Evolutionary conservation across 1,140 invertebrate genomes (phyloP).

Genomic region (Achatina immaculata): DNA sequence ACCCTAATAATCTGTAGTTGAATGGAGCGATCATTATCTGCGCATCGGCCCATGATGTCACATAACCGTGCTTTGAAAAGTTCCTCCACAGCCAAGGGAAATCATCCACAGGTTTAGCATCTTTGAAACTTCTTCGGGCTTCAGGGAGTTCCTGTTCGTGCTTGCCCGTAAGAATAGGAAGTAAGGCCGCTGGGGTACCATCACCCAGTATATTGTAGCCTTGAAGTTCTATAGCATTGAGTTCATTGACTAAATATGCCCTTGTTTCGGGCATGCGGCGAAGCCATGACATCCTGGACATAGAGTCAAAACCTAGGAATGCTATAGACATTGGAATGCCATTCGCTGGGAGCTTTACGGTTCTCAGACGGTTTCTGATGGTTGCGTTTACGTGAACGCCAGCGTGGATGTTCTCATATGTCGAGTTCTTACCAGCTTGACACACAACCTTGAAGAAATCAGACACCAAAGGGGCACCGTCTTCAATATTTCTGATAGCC

Average conservation of each 20-base stretch:
- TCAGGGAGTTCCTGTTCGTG: constrained; percentile 80
- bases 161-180: constrained; percentile 88
- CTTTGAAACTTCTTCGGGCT: constrained; percentile 79
- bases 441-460: constrained; percentile 62
- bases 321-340: constrained; percentile 81
- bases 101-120: constrained; percentile 79
- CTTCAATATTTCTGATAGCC: constrained; percentile 40
- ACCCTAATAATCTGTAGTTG: constrained; percentile 90
- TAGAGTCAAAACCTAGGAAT: constrained; percentile 91
- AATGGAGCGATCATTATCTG: constrained; percentile 86
- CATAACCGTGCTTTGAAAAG: constrained; percentile 75
- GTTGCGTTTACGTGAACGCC: constrained; percentile 50
- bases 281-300: constrained; percentile 88
- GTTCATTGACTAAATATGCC: constrained; percentile 79
- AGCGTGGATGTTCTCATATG: constrained; percentile 60
- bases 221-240: constrained; percentile 81
- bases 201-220: constrained; percentile 95
- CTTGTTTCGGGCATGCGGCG: constrained; percentile 87
- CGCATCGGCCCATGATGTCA: constrained; percentile 83
- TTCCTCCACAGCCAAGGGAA: constrained; percentile 78
- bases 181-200: constrained; percentile 92
- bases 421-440: constrained; percentile 43
- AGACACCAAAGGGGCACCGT: constrained; percentile 43
- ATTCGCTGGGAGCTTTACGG: constrained; percentile 10
- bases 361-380: constrained; percentile 21